These are phyloP conservation scores for Columba janthina DNA, from an alignment of 2,113 vertebrate species.

Conservation along the genomic window DNA sequence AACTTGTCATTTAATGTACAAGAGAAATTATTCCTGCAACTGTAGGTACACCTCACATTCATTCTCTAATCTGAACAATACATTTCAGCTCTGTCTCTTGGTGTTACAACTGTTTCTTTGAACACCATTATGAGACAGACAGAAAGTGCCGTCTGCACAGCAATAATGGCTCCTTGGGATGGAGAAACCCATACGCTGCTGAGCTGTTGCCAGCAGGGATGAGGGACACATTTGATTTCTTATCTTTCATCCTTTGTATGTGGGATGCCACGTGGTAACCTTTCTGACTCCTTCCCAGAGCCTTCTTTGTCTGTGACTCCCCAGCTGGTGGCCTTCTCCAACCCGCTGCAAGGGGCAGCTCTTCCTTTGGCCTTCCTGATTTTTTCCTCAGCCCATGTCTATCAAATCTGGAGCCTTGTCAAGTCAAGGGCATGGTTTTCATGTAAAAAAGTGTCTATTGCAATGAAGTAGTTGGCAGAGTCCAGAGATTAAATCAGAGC, in stretches of 20 bases:
- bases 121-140: neutral
- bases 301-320: neutral
- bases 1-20: neutral
- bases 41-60: neutral
- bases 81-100: neutral
- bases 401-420: fast-evolving
- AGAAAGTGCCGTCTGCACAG: fast-evolving
- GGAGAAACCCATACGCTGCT: fast-evolving
- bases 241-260: neutral
- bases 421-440: fast-evolving
- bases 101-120: neutral
- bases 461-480: neutral
- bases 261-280: neutral
- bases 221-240: neutral
- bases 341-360: fast-evolving
- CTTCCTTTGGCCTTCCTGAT: fast-evolving
- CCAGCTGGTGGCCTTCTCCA: neutral
- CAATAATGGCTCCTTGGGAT: neutral
- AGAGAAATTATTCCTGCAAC: neutral
- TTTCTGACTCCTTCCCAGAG: neutral
- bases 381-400: fast-evolving
- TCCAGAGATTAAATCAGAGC: neutral
- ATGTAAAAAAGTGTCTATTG: neutral
- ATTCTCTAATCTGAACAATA: neutral
- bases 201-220: neutral